Percentiles rank a stretch among this genome's conserved stretches.
Conservation (phyloP, 53 echinoderm and acorn worm species). For the Paracentrotus lividus region DNA sequence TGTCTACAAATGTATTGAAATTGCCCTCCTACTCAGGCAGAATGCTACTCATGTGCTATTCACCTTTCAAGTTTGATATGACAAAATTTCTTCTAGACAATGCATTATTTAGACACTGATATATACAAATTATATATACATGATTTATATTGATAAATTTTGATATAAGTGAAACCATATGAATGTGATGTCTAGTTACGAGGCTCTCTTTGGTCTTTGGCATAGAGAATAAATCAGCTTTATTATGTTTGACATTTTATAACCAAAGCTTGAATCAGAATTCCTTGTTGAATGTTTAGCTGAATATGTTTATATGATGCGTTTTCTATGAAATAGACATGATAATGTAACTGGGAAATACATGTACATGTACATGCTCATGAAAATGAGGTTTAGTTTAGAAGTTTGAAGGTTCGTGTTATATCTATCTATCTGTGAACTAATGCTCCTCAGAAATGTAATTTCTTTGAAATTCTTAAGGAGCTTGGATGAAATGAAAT, state of each 20-base stretch:
- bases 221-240: neutral
- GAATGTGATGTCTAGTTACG: no score
- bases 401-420: neutral
- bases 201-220: no score
- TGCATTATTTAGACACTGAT: no score
- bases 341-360: neutral
- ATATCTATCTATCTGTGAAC: neutral
- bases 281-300: neutral
- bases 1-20: neutral
- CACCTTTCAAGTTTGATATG: no score
- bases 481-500: neutral
- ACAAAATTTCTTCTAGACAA: no score
- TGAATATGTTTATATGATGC: neutral
- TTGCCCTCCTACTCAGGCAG: neutral
- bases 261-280: neutral
- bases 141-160: no score
- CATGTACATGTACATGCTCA: neutral
- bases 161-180: no score
- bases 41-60: neutral
- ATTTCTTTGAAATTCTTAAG: neutral
- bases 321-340: conserved; percentile 13
- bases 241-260: neutral
- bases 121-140: no score
- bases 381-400: neutral
- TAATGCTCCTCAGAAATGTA: neutral